Base-by-base conservation (phyloP, 2,797 vertebrate species). In the Arremon aurantiirostris region DNA sequence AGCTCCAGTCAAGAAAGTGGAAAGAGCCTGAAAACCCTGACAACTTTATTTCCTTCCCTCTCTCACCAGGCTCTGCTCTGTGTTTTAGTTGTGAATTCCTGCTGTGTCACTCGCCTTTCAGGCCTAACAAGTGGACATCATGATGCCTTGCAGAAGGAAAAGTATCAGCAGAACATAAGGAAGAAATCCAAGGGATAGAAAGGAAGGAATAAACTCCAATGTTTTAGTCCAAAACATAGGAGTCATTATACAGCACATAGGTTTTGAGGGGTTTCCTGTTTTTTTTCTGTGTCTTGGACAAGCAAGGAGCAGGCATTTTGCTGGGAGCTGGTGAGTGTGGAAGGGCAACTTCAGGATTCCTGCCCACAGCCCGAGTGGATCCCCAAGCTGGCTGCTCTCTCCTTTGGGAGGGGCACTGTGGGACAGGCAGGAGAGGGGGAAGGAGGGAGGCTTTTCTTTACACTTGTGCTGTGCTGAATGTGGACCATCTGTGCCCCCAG, bases 401-500 rank as follows among this genome's bases (percentile, higher is more conserved):
- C 98, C 98, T 98, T 96, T 87, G 98, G 98, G 98, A 98, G 98
- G 98, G 98, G 98, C 97, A 96, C 98, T 94, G 94, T 97, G 98
- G 97, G 98, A 97, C 94, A 91, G 94, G 98, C 97, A 98, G 93
- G 78, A 96, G 98, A 98, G 98, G 95, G 95, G 96, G 98, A 63
- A 76, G 84, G 60, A 86, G 69, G 84, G 79, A 82, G 83, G 89
- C 95, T 96, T 96, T 97, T 98, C 97, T 98, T 98, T 98, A 98
- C 98, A 98, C 98, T 98, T 97, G 96, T 92, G 97, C 98, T 98
- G 98, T 98, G 98, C 98, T 99, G 98, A 98, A 99, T 99, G 98
- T 98, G 98, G 98, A 99, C 99, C 99, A 99, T 99, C 99, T 99
- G 99, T 99, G 99, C 98, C 99, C 99, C 99, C 99, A 99, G 99